A percentile compares a stretch with the other conserved stretches of the same genome.
phyloP scores from a whole-genome alignment of 1,140 invertebrate genomes.

The Euwallacea fornicatus region DNA sequence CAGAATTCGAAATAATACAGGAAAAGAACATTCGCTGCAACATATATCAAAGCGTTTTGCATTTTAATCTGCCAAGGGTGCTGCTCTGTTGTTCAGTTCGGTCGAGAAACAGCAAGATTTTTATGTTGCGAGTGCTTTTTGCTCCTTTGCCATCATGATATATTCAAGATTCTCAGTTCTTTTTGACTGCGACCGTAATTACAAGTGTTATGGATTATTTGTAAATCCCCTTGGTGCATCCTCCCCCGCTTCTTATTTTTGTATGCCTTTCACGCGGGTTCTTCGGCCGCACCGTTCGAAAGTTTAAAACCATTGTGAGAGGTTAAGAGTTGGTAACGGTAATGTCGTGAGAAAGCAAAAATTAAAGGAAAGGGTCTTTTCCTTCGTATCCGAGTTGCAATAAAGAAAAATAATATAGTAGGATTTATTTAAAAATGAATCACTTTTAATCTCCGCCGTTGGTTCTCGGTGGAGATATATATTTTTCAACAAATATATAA shows the following conservation, averaged over 20 bases:
- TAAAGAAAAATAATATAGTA: slow-evolving; percentile 29
- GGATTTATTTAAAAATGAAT: slow-evolving; percentile 33
- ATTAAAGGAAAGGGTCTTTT: neutral
- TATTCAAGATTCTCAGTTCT: too few species aligned
- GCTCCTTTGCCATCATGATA: too few species aligned
- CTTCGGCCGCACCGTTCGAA: too few species aligned
- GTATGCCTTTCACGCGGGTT: too few species aligned
- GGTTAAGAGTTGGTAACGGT: neutral
- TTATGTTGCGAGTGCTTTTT: neutral
- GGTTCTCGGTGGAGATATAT: slow-evolving; percentile 20
- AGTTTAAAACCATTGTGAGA: too few species aligned
- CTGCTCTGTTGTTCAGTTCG: neutral
- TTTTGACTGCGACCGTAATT: too few species aligned
- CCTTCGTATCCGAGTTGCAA: slow-evolving; percentile 14
- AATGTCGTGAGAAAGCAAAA: slow-evolving; percentile 2
- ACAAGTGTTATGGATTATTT: too few species aligned
- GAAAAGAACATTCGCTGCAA: slow-evolving; percentile 15
- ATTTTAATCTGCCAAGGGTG: slow-evolving; percentile 22
- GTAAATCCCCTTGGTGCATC: too few species aligned
- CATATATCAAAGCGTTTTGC: slow-evolving; percentile 24
- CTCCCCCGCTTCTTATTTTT: too few species aligned
- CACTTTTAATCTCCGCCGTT: slow-evolving; percentile 27
- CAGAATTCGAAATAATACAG: slow-evolving; percentile 14
- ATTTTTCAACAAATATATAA: slow-evolving; percentile 26
- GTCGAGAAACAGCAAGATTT: slow-evolving; percentile 9